A percentile compares a stretch with the other conserved stretches of the same genome.
Conservation (phyloP, 2,888 invertebrate genomes). For the Reticulitermes lucifugus region DNA sequence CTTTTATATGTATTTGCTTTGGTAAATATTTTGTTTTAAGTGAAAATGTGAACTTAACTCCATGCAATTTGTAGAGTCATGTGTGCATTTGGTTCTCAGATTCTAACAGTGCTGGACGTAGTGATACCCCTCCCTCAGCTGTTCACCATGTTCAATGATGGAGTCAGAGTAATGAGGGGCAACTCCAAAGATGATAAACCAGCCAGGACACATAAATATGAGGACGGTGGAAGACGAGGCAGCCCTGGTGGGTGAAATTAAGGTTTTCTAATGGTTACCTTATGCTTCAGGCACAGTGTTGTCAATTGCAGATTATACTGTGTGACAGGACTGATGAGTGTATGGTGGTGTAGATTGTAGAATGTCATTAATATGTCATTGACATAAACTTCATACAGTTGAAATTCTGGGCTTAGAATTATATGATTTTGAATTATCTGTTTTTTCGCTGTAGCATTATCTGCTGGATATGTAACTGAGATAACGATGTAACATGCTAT, state of each 20-base stretch:
- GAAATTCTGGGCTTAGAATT: too few relatives aligned
- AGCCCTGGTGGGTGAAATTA: constrained; percentile 68
- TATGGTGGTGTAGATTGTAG: too few relatives aligned
- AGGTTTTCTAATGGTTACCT: background rate
- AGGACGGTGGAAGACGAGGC: constrained; percentile 63
- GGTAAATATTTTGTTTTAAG: background rate
- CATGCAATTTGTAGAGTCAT: background rate
- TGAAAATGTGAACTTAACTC: background rate
- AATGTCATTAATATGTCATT: too few relatives aligned
- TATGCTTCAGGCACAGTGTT: background rate
- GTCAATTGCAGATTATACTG: background rate
- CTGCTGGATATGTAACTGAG: too few relatives aligned
- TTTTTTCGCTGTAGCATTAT: too few relatives aligned
- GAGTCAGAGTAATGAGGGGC: constrained; percentile 79
- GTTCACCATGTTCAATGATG: constrained; percentile 91
- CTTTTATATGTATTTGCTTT: background rate
- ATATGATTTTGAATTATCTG: too few relatives aligned
- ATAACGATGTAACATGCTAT: too few relatives aligned
- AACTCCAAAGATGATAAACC: constrained; percentile 56
- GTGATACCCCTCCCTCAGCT: constrained; percentile 88
- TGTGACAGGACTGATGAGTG: too few relatives aligned
- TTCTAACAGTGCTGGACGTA: constrained; percentile 89
- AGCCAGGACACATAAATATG: constrained; percentile 57
- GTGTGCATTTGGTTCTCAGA: constrained; percentile 66
- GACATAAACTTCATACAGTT: too few relatives aligned